These are phyloP conservation scores for Phycodurus eques DNA, from an alignment of 2,113 vertebrate genomes.

Conservation along the genomic window DNA sequence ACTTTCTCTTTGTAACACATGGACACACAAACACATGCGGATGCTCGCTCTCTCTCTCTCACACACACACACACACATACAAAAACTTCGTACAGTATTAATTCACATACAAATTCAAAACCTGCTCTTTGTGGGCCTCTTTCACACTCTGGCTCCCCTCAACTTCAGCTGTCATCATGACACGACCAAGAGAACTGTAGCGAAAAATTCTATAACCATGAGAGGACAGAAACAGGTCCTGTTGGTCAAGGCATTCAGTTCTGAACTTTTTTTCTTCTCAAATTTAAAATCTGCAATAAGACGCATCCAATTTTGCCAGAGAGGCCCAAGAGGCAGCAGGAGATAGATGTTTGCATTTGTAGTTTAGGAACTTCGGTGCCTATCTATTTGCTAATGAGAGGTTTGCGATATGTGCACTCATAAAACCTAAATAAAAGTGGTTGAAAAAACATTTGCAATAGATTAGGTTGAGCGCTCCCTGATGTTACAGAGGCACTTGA, in stretches of 20 bases:
- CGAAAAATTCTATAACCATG: constrained; percentile 35
- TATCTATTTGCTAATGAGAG: constrained; percentile 22
- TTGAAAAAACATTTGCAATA: constrained; percentile 16
- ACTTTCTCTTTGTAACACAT: constrained; percentile 33
- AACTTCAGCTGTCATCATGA: constrained; percentile 54
- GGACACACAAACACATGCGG: constrained; percentile 12
- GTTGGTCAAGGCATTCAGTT: constrained; percentile 39
- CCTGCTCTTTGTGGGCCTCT: constrained; percentile 61
- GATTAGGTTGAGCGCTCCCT: constrained; percentile 5
- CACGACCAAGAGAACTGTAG: constrained; percentile 27
- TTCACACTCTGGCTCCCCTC: constrained; percentile 65
- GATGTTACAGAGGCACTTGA: constrained; percentile 13
- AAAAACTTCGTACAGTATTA: constrained; percentile 1
- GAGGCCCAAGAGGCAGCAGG: constrained; percentile 22
- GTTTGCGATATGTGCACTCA: constrained; percentile 17
- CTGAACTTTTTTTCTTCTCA: constrained; percentile 31
- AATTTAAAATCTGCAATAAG: constrained; percentile 44
- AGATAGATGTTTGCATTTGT: constrained; percentile 40
- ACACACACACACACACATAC: constrained; percentile 10
- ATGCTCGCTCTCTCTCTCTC: neutral
- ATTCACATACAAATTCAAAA: constrained; percentile 4
- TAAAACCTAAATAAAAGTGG: constrained; percentile 25
- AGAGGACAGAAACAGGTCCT: constrained; percentile 35
- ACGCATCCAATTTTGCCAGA: constrained; percentile 32
- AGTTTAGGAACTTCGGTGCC: constrained; percentile 18